Evolutionary conservation across 2,113 vertebrate genomes (phyloP), one percentile per base, ranked within the genome.

Genomic region (Campylorhamphus procurvoides): DNA sequence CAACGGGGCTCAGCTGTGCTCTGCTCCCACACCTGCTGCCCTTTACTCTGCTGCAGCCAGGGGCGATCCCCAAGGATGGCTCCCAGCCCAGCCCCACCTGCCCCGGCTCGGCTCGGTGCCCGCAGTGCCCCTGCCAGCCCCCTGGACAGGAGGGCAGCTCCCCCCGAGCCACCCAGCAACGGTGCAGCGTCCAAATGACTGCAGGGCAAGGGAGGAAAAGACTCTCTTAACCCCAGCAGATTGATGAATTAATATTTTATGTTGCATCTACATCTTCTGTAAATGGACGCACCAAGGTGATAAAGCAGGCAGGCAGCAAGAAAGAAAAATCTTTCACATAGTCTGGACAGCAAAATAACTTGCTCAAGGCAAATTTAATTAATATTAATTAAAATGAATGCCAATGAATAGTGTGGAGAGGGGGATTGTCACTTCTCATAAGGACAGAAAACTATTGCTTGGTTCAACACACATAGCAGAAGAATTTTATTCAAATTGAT

Each of bases 401-500:
- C 10, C 39, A 33, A 71, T 74, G 42, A 69, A 77, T 16, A 16
- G 46, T 33, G 49, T 13, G 23, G 8, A 23, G 12, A 44, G 49
- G 55, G 27, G 20, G 20, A 55, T 35, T 64, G 46, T 59, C 67
- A 67, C 15, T 12, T 77, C 75, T 78, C 53, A 42, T 53, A 44
- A 52, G 44, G 91, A 44, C 39, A 77, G 47, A 91, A 91, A 73
- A 44, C 35, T 50, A 46, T 66, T 77, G 17, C 79, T 67, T 63
- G 22, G 59, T 73, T 85, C 81, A 78, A 76, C 52, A 83, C 46
- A 63, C 16, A 44, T 3, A 4, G 63, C 63, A 95, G 85, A 87
- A 89, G n/a, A 83, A 88, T 93, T 95, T 63, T 17, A 86, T 80
- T 88, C 42, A 63, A 55, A 72, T 74, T 87, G 84, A 90, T 91